Base-by-base conservation (phyloP, 2,888 invertebrate species). In the Leptopilina drosophilae region DNA sequence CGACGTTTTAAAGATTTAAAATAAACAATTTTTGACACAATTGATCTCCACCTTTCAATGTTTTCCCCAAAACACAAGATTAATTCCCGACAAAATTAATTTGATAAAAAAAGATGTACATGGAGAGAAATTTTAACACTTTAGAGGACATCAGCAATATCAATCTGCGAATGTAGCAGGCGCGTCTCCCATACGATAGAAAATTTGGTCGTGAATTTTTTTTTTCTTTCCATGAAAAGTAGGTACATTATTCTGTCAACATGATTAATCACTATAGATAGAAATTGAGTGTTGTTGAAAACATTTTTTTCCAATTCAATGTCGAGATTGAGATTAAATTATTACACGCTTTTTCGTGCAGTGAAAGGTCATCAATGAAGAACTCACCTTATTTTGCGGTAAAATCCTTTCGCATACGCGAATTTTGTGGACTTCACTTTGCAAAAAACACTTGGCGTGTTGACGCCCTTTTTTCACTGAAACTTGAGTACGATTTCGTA, bases 1-100 rank as follows among this genome's bases (percentile, higher is more conserved):
- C 66, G 66, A 56, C 59, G 64, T 42, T 59, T 20, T 20, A 15
- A 53, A 75, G 33, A 69, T 49, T 49, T 42, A 65, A 76, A 77
- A 69, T 59, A 15, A 77, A 88, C 86, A 86, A 88, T 89, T 89
- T 46, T 88, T 89, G 89, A 89, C 73, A 73, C 89, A 88, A 87
- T 85, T 80, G 82, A 84, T 84, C 82, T 81, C 77, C 67, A 66
- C 64, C 78, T 46, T 69, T 73, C 56, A 0, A 64, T 49, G 15
- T 62, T 62, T 14, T 46, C n/a, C 33, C 69, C 12, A 3, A 14
- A 12, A 12, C 40, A 40, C 5, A 53, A 20, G 15, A 20, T 59
- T 66, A 3, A 56, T 40, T 20, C 14, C 20, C 20, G 20, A 20
- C 20, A 20, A 20, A 20, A 56, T 20, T 26, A 7, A 7, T 33